Evolutionary conservation across 2,113 vertebrate genomes (phyloP), one percentile per base, ranked within the genome.

Genomic region (Brachypteracias leptosomus): DNA sequence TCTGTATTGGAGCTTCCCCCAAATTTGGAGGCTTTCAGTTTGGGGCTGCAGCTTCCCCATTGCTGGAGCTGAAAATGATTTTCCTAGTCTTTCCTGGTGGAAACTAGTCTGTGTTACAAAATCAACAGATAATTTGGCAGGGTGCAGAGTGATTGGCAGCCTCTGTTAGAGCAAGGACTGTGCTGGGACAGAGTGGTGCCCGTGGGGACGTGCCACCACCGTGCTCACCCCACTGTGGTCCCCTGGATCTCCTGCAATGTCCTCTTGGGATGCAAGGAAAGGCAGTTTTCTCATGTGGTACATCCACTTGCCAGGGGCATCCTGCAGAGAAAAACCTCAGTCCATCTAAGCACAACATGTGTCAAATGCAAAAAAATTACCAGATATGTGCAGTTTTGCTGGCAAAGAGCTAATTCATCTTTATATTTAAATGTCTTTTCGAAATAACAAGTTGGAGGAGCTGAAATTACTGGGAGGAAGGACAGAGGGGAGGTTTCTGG

Each of bases 181-280:
- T 20, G 9, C 4, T 26, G 10, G 73, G 54, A 57, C 31, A 29
- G 55, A 61, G 33, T 8, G 2, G 7, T 51, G 65, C 51, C 79
- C 19, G 1, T 13, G 21, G 35, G 80, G 57, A 54, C 1, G 3
- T 61, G 38, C 24, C 62, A 77, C 59, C 72, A 11, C 5, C 0
- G 1, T 3, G 2, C 5, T 61, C 0, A 0, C 35, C 15, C 35
- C 16, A 4, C 16, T 2, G 1, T 15, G 57, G 6, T 44, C 66
- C 14, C 21, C 26, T 1, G 9, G 2, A 25, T 44, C 28, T 87
- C 44, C 44, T 3, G 1, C 18, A 12, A 40, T 11, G 11, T 1
- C 3, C 35, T 71, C 81, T 49, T 44, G 57, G 44, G 38, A 12
- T 38, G 14, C 35, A 51, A 54, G 25, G 26, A n/a, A 38, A 38